Evolutionary conservation across 2,113 vertebrate species (phyloP), one percentile per base, ranked within the genome.

Genomic region (Ramphastos sulfuratus): DNA sequence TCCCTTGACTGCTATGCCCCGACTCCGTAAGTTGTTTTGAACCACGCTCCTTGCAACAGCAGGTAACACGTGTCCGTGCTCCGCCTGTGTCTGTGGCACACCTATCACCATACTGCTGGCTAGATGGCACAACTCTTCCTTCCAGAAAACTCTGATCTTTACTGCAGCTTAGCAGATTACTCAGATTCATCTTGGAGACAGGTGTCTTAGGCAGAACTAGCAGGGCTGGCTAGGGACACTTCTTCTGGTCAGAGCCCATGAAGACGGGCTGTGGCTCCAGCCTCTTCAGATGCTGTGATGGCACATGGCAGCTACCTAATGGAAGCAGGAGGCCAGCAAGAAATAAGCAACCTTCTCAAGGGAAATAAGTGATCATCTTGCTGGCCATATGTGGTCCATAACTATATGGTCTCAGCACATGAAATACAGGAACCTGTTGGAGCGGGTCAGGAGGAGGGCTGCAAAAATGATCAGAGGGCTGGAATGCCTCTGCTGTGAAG

Each of bases 21-120:
- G 60, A 31, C 24, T 61, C 37, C 14, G 23, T 7, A 83, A 91
- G 20, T 21, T 42, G 17, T 28, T 77, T 37, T 71, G 60, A 92
- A 82, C 91, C 15, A 52, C 46, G 24, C 1, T 0, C 42, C 86
- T 1, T 24, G 80, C 1, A 31, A n/a, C 50, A 79, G 31, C 44
- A 25, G 7, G 16, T 13, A 69, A 64, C n/a, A 25, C 3, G 6
- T 1, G 2, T 17, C 63, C 0, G 1, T 27, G 31, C 31, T 78
- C 10, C 25, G 15, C 21, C 4, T 6, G 15, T 44, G 39, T 12
- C 64, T 6, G 0, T 9, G 25, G 10, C 12, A 58, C 20, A 44
- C 21, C 20, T 3, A 56, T 2, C 76, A 64, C 2, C 2, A 5
- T 15, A 58, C 9, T 2, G 2, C 42, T 52, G 58, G 7, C 46